Conservation (phyloP, 2,797 vertebrate species). For the Siniperca obscura region DNA sequence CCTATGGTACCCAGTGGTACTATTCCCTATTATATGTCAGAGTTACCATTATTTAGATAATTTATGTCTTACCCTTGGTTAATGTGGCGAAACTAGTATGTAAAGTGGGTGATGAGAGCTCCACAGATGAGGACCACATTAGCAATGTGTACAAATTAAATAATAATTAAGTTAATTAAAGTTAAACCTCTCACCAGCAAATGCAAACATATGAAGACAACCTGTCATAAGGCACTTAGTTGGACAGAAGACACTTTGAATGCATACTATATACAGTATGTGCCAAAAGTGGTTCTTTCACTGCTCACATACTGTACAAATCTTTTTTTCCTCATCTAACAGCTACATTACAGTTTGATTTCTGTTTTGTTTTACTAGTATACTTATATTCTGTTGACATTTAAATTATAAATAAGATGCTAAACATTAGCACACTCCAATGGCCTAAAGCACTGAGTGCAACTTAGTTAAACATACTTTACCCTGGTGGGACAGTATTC, state of each 20-base stretch:
- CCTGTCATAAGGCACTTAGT: neutral
- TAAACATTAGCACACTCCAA: slow-evolving; percentile 44
- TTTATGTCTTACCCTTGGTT: neutral
- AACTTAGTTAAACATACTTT: slow-evolving; percentile 59
- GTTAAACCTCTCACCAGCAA: slow-evolving; percentile 1
- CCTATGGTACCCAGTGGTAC: neutral
- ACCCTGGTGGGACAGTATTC: slow-evolving; percentile 23
- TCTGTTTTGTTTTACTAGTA: slow-evolving; percentile 18
- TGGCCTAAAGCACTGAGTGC: slow-evolving; percentile 42
- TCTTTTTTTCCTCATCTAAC: slow-evolving; percentile 12
- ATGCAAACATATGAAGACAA: slow-evolving; percentile 33
- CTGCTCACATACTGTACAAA: neutral
- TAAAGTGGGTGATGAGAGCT: slow-evolving; percentile 7
- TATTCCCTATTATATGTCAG: neutral
- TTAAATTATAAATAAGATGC: slow-evolving; percentile 17
- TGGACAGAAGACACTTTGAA: neutral
- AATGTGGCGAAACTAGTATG: neutral
- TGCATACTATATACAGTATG: neutral
- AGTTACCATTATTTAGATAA: slow-evolving; percentile 9
- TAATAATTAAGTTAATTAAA: slow-evolving; percentile 27
- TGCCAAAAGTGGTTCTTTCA: neutral
- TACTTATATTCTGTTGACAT: slow-evolving; percentile 18
- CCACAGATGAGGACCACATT: neutral
- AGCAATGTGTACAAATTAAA: slow-evolving; percentile 16
- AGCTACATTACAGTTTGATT: slow-evolving; percentile 44